Evolutionary conservation across 2,113 vertebrate genomes (phyloP).

Genomic region (Pampusana beccarii): DNA sequence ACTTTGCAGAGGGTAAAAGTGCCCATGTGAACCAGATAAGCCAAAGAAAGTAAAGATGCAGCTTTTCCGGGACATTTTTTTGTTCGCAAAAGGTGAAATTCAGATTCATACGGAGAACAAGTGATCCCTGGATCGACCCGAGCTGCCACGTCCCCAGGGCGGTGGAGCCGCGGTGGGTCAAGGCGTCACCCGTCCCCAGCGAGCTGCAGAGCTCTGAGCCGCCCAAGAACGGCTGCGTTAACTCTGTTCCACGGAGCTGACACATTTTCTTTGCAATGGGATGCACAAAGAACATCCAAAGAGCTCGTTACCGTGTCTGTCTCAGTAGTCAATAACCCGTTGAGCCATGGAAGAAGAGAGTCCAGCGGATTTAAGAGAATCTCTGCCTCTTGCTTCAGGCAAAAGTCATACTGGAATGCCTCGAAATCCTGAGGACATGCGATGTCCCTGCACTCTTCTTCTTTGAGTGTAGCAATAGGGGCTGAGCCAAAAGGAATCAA

Average conservation of each 20-base stretch:
- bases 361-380: not conserved
- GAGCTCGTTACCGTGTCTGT: not conserved
- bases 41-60: not conserved
- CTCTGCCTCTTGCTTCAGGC: not conserved
- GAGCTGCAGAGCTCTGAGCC: no score
- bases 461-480: not conserved
- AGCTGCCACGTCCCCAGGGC: not conserved
- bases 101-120: not conserved
- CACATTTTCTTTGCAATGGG: not conserved
- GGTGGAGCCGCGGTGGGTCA: not conserved
- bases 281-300: not conserved
- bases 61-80: not conserved
- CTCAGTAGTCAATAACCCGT: not conserved
- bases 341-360: not conserved
- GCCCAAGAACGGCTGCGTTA: not conserved
- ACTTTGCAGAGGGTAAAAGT: not conserved
- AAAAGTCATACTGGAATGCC: not conserved
- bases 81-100: not conserved
- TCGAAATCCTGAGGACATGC: not conserved
- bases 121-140: not conserved
- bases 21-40: not conserved
- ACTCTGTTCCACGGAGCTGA: not conserved
- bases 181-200: no score
- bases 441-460: not conserved
- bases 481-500: not conserved